Conservation (phyloP, 2,797 vertebrate species). For the Myripristis jacobus region DNA sequence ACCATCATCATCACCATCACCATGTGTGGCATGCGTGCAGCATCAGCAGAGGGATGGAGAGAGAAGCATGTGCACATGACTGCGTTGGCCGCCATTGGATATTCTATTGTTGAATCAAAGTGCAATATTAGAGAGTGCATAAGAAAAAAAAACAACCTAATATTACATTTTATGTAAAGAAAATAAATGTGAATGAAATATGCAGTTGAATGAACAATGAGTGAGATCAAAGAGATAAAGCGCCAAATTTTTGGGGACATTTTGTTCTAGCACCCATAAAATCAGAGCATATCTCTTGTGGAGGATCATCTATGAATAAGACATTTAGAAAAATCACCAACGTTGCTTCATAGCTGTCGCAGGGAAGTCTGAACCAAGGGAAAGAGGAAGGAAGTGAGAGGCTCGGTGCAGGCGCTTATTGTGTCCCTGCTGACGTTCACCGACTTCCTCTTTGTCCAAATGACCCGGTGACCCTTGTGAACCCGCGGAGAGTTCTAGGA, state of each 20-base stretch:
- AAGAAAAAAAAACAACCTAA: too few relatives aligned
- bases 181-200: neutral
- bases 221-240: neutral
- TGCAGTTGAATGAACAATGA: neutral
- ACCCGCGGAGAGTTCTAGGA: neutral
- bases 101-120: neutral
- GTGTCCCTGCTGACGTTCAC: neutral
- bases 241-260: too few relatives aligned
- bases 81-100: too few relatives aligned
- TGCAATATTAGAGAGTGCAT: neutral
- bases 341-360: too few relatives aligned
- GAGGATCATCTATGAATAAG: too few relatives aligned
- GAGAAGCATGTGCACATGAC: slow-evolving; percentile 24
- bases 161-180: too few relatives aligned
- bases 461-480: slow-evolving; percentile 14
- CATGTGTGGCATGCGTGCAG: slow-evolving; percentile 35
- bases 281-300: too few relatives aligned
- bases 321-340: too few relatives aligned
- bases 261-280: too few relatives aligned
- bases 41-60: slow-evolving; percentile 27
- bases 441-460: neutral
- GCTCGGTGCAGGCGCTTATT: too few relatives aligned
- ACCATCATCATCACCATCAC: slow-evolving; percentile 18
- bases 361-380: too few relatives aligned
- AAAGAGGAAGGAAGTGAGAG: too few relatives aligned